Conservation (phyloP, 2,888 invertebrate species). For the Zaprionus obscuricornis region DNA sequence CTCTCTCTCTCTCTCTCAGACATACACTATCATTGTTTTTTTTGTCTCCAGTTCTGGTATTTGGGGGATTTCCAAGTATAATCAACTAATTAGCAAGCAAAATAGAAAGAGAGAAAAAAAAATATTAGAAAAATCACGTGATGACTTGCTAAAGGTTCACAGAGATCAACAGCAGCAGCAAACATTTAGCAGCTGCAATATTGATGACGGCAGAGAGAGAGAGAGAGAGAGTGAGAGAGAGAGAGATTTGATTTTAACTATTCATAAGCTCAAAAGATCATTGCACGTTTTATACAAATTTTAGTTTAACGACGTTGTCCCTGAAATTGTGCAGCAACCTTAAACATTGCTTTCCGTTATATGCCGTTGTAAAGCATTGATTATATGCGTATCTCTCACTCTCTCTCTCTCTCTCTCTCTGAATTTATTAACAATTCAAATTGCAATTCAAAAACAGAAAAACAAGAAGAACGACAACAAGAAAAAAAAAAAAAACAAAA, state of each 20-base stretch:
- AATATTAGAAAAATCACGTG: constrained; percentile 70
- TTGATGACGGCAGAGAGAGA: too few species aligned
- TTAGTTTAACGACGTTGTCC: constrained; percentile 47
- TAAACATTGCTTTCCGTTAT: constrained; percentile 56
- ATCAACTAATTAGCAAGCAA: constrained; percentile 45
- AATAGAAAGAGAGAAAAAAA: too few species aligned
- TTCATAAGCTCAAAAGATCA: not conserved
- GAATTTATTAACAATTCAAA: constrained; percentile 74
- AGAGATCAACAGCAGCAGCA: constrained; percentile 50
- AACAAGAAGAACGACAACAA: constrained; percentile 14
- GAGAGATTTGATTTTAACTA: not conserved
- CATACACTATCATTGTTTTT: not conserved
- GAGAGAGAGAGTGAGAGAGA: too few species aligned
- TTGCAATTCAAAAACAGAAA: constrained; percentile 35
- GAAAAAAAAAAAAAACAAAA: constrained; percentile 4
- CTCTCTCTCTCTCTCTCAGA: not conserved
- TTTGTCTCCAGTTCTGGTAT: constrained; percentile 2
- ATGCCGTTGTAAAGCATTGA: constrained; percentile 40
- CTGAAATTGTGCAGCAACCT: constrained; percentile 76
- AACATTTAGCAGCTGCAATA: constrained; percentile 34
- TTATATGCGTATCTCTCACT: constrained; percentile 52
- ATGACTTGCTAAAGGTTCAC: constrained; percentile 62
- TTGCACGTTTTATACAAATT: not conserved
- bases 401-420: too few species aligned
- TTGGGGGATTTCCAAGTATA: constrained; percentile 56